Base-by-base conservation (phyloP, 2,113 vertebrate genomes). In the Hirundichthys speculiger region DNA sequence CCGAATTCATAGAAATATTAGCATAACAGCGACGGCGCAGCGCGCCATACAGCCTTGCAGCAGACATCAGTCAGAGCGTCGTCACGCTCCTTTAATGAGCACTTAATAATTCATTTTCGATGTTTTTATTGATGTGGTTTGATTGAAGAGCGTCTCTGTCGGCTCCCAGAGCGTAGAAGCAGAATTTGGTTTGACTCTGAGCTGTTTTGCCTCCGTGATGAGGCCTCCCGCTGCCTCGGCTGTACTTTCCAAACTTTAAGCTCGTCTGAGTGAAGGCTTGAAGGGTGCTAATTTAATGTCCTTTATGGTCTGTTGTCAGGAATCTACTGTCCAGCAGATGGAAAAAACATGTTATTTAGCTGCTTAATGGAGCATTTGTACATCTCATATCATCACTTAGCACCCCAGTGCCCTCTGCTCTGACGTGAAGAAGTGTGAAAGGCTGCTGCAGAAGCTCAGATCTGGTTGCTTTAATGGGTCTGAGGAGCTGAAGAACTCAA, bases 1-100 rank as follows among this genome's bases (percentile, higher is more conserved):
- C 64, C 52, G 66, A 69, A 82, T 87, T 72, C 64, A 76, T 60
- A 70, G 77, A 75, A 64, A 73, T 72, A 84, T 88, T 79, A 77
- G 77, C 79, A 81, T 86, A 66, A 85, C 83, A 58, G 46, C 15
- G 45, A 27, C 65, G 49, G 57, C 64, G 24, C 47, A 15, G 13
- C 42, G 58, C 51, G 40, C 49, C 34, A 54, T 54, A 6, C 14
- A 34, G 20, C 18, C 20, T 11, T 65, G 27, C 45, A 63, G 78
- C 42, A 7, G 16, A 69, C 71, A 62, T 62, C 60, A 59, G 4
- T 45, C 19, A 24, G 22, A 61, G 38, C 16, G 5, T n/a, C 13
- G 40, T 69, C 74, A 13, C 15, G 43, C 54, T 62, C 45, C 1
- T 22, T 58, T 60, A 75, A 79, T 48, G 50, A 78, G 57, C 70